phyloP scores from a whole-genome alignment of 2,888 invertebrate genomes.

The Athalia rosae region DNA sequence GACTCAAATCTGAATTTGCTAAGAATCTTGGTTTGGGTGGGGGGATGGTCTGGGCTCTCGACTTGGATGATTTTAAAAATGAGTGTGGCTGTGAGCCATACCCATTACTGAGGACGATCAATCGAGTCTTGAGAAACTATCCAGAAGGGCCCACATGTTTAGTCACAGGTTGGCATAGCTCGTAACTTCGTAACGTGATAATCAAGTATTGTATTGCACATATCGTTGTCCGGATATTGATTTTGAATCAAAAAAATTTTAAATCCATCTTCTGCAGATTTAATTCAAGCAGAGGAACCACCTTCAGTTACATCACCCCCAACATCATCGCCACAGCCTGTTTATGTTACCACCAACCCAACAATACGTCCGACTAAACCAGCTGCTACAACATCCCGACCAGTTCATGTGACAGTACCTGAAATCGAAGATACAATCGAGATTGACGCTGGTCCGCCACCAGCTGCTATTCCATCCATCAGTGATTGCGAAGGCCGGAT shows the following conservation, averaged over 20 bases:
- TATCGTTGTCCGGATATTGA: neutral
- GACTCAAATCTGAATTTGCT: slow-evolving; percentile 88
- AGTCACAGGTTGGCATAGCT: slow-evolving; percentile 69
- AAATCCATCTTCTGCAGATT: slow-evolving; percentile 1
- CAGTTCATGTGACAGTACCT: slow-evolving; percentile 45
- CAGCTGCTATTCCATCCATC: slow-evolving; percentile 55
- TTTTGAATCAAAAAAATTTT: neutral
- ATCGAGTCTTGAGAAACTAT: slow-evolving; percentile 84
- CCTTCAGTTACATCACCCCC: slow-evolving; percentile 17
- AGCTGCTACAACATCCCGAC: neutral
- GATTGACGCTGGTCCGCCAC: slow-evolving; percentile 59
- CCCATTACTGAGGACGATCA: slow-evolving; percentile 87
- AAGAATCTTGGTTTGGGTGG: slow-evolving; percentile 88
- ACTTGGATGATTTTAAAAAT: slow-evolving; percentile 90
- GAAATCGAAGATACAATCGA: slow-evolving; percentile 64
- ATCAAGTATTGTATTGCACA: neutral
- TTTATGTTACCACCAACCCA: slow-evolving; percentile 53
- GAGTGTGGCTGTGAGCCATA: slow-evolving; percentile 88
- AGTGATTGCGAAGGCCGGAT: slow-evolving; percentile 77
- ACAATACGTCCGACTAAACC: slow-evolving; percentile 46
- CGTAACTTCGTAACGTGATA: neutral
- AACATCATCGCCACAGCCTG: slow-evolving; percentile 51
- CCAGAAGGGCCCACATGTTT: slow-evolving; percentile 80
- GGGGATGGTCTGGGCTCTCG: slow-evolving; percentile 93
- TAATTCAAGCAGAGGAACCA: slow-evolving; percentile 15